Percentiles rank a stretch among this genome's conserved stretches.
These are phyloP conservation scores for Zaprionus africanus DNA, from an alignment of 1,140 invertebrate genomes.

Conservation along the genomic window DNA sequence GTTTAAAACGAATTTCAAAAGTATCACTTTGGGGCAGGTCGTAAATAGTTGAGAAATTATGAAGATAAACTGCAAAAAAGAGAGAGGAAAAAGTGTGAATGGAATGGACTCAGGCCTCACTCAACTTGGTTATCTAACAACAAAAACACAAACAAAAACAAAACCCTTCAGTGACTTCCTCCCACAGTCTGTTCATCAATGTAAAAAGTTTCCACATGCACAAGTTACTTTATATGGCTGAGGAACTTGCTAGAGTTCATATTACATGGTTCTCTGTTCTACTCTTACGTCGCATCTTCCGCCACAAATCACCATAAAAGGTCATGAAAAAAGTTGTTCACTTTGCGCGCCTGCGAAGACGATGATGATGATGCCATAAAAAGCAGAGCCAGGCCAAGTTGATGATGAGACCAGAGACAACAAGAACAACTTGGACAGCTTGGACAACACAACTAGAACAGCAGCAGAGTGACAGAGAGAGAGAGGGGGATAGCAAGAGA, in stretches of 20 bases:
- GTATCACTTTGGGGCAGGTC: slow-evolving; percentile 10
- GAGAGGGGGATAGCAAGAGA: neutral
- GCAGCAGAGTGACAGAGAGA: neutral
- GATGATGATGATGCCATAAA: slow-evolving; percentile 60
- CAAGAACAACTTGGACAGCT: slow-evolving; percentile 10
- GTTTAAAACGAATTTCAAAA: slow-evolving; percentile 1
- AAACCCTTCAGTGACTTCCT: neutral
- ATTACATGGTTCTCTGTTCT: slow-evolving; percentile 46
- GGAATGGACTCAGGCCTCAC: neutral
- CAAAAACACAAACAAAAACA: neutral
- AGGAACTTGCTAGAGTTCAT: slow-evolving; percentile 23
- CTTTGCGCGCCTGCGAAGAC: slow-evolving; percentile 35
- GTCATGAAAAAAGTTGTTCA: slow-evolving; percentile 60
- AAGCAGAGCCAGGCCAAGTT: slow-evolving; percentile 36
- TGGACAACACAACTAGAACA: slow-evolving; percentile 32
- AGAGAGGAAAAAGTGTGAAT: neutral
- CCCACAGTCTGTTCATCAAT: slow-evolving; percentile 8
- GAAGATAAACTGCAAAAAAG: neutral
- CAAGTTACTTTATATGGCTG: slow-evolving; percentile 9
- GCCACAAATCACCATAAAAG: slow-evolving; percentile 59
- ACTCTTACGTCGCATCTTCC: slow-evolving; percentile 23
- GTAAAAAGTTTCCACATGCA: slow-evolving; percentile 12
- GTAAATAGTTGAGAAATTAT: slow-evolving; percentile 15
- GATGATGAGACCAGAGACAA: slow-evolving; percentile 10
- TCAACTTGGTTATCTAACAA: neutral